Percentiles rank a stretch among this genome's conserved stretches.
phyloP scores from a whole-genome alignment of 2,797 vertebrate genomes.

The Monodelphis domestica region DNA sequence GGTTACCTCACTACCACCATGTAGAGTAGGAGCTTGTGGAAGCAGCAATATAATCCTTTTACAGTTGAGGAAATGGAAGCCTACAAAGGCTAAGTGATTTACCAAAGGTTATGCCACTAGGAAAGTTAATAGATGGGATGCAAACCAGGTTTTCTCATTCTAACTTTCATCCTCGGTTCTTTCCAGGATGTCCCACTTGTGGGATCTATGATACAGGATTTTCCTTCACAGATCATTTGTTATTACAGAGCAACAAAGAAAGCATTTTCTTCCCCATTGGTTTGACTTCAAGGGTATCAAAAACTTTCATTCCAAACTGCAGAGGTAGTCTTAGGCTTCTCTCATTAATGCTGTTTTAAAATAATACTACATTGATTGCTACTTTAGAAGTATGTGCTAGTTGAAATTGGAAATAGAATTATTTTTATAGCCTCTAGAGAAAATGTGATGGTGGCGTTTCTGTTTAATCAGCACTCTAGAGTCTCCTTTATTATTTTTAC shows the following conservation, averaged over 20 bases:
- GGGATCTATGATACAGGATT: background rate
- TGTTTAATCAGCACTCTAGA: constrained; percentile 42
- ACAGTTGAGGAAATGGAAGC: background rate
- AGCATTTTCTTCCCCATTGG: background rate
- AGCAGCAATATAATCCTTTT: background rate
- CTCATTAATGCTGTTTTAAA: background rate
- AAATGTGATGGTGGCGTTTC: constrained; percentile 45
- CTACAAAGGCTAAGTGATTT: background rate
- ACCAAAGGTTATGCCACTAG: background rate
- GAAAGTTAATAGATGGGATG: background rate
- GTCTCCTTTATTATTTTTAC: constrained; percentile 57
- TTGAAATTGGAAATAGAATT: background rate
- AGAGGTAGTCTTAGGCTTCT: background rate
- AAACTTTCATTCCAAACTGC: background rate
- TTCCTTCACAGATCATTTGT: background rate
- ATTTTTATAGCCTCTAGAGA: constrained; percentile 11
- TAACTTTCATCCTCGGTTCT: background rate
- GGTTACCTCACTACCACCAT: background rate
- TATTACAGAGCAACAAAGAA: background rate
- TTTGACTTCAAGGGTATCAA: background rate
- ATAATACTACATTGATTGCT: background rate
- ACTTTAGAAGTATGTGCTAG: background rate
- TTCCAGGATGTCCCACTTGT: background rate
- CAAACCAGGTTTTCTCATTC: background rate
- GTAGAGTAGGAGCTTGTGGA: background rate